Evolutionary conservation across 2,797 vertebrate species (phyloP), one percentile per base, ranked within the genome.

Genomic region (Parauchenoglanis ngamensis): DNA sequence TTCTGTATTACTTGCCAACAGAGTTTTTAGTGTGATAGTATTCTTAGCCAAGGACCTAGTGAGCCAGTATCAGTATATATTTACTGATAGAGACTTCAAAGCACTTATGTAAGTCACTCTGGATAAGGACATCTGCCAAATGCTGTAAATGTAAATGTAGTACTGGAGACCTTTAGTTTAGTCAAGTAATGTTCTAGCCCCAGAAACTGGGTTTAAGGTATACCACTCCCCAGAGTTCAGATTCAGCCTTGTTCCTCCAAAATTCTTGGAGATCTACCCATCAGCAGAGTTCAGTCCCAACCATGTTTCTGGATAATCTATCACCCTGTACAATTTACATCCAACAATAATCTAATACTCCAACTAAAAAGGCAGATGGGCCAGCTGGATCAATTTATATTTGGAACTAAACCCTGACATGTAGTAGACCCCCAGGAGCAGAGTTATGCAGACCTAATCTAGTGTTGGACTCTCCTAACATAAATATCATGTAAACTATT

Each of bases 381-480:
- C 56, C 56, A 75, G 83, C 40, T 61, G 54, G 25, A 61, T 67
- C 3, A 28, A 63, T 61, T 81, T 44, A 61, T 35, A 25, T 63
- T 81, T 54, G 13, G 70, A 61, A 44, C 21, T 63, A 52, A 49
- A 52, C 8, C 44, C 84, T 35, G n/a, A 67, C n/a, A 13, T 10
- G 11, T 35, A 13, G n/a, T 52, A 76, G 15, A 76, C 35, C 68
- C 56, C 7, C 17, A 46, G 56, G 73, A 79, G 17, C 17, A 52
- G 61, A 80, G 25, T 52, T 63, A 49, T 17, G 44, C 44, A 52
- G 25, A 46, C 7, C 25, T 28, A 65, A 82, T 46, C 23, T 65
- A 82, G 59, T 65, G 44, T 82, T 82, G 79, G 59, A 82, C 23
- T 25, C 25, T 63, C 49, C 49, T 52, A 52, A 67, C 49, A 65